Base-by-base conservation (phyloP, 1,140 invertebrate species). In the Rhopalosiphum padi region DNA sequence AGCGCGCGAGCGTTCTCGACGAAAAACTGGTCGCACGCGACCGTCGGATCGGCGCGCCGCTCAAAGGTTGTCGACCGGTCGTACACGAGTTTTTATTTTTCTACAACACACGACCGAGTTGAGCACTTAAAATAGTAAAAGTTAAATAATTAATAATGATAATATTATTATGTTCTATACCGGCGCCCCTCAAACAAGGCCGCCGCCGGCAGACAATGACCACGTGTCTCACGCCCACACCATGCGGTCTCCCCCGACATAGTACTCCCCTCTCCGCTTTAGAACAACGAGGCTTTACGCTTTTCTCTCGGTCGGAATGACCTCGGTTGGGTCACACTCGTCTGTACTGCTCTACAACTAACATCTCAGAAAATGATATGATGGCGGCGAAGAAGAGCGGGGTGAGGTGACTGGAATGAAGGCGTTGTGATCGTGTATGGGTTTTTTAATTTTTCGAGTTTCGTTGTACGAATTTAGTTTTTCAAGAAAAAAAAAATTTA, bases 211-310 rank as follows among this genome's bases (percentile, higher is more conserved):
- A 48, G 30, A 48, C 90, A 51, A 51, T 60, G n/a, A 92, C 90
- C 90, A 92, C 90, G 90, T 92, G 90, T n/a, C 23, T 92, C n/a
- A 6, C 68, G 68, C 68, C 60, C 68, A 92, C 90, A n/a, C 60
- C 30, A 35, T 35, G n/a, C 30, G 60, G 60, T 77, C 15, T 77
- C 60, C 25, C 25, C 60, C 25, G 30, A 68, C 60, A n/a, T 30
- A 15, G 25, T 15, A 3, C 60, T 15, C 30, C 60, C 5, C 60
- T 18, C 15, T 15, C 0, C 5, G 5, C n/a, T 15, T 8, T 60
- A 15, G 9, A 30, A 7, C n/a, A 21, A 82, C 82, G 35, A 83
- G 35, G 7, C 35, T 83, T 41, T 9, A 35, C 82, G 35, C 35
- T 83, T 41, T 41, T 25, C 37, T 41, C 35, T 41, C 41, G 23